Evolutionary conservation across 2,888 invertebrate species (phyloP).

Genomic region (Cartodere bifasciata): DNA sequence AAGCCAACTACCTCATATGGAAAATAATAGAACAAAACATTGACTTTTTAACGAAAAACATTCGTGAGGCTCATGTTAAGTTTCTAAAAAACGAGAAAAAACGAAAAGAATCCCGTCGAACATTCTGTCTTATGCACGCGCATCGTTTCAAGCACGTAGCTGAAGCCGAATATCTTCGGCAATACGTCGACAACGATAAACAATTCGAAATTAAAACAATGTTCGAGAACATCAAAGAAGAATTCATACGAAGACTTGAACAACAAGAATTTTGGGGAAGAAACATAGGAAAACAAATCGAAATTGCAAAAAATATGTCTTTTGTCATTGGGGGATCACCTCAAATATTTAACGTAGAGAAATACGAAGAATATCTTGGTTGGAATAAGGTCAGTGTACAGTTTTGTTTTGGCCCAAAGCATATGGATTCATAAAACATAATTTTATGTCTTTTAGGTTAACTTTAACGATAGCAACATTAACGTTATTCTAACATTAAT

Average conservation of each 20-base stretch:
- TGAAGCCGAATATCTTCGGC: slow-evolving; percentile 22
- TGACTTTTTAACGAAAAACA: slow-evolving; percentile 18
- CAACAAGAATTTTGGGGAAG: too few species aligned
- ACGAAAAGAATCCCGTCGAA: too few species aligned
- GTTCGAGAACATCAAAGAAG: slow-evolving; percentile 17
- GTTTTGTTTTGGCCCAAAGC: too few species aligned
- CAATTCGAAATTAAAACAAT: slow-evolving; percentile 17
- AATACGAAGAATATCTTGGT: slow-evolving; percentile 17
- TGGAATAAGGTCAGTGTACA: slow-evolving; percentile 21
- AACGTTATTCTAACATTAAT: too few species aligned
- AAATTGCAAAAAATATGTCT: slow-evolving; percentile 15
- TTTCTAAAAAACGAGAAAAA: slow-evolving; percentile 11
- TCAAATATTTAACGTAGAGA: slow-evolving; percentile 18
- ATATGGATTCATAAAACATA: too few species aligned
- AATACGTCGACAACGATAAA: slow-evolving; percentile 15
- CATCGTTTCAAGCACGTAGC: slow-evolving; percentile 23
- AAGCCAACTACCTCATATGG: slow-evolving; percentile 25
- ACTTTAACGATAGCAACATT: too few species aligned
- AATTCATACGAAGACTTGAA: slow-evolving; percentile 16
- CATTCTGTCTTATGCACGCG: too few species aligned
- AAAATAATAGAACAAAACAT: slow-evolving; percentile 19
- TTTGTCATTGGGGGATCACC: slow-evolving; percentile 21
- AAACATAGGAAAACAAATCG: slow-evolving; percentile 12
- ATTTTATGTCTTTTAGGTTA: too few species aligned
- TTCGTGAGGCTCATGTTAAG: slow-evolving; percentile 15